Evolutionary conservation across 37 sponge, comb jelly and placozoan species (phyloP).

Genomic region (Oopsacas minuta): DNA sequence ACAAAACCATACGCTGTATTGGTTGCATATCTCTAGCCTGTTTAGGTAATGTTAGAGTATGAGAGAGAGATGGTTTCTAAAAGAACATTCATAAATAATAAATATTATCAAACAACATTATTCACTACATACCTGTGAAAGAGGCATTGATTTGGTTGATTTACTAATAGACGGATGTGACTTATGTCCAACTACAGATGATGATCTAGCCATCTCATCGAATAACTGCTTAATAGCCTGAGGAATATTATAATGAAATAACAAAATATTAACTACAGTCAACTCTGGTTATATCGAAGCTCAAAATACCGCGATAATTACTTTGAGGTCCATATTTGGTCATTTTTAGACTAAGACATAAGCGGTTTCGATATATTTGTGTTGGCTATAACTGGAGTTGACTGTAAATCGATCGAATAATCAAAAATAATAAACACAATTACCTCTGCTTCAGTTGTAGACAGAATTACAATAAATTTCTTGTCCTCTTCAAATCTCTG

Average conservation of each 20-base stretch:
- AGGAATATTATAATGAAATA: not conserved
- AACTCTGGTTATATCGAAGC: too few species aligned
- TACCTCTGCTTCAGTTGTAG: not conserved
- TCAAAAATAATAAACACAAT: too few species aligned
- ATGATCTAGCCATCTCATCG: not conserved
- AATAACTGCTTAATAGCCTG: not conserved
- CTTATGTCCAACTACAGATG: not conserved
- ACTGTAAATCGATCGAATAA: not conserved
- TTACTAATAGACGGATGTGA: not conserved
- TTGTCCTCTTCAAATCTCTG: conserved; percentile 11
- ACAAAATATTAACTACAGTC: not conserved
- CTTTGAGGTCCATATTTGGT: too few species aligned
- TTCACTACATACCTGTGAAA: not conserved
- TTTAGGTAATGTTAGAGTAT: not conserved
- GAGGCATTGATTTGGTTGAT: not conserved
- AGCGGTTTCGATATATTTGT: too few species aligned
- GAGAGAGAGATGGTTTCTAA: not conserved
- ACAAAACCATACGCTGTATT: not conserved
- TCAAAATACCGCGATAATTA: too few species aligned
- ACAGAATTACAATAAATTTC: not conserved
- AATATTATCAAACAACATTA: not conserved
- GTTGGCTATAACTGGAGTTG: not conserved
- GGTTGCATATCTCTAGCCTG: not conserved
- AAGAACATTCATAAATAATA: not conserved
- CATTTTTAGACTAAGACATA: too few species aligned